Evolutionary conservation across 2,113 vertebrate species (phyloP).

Genomic region (Desmodus rotundus): DNA sequence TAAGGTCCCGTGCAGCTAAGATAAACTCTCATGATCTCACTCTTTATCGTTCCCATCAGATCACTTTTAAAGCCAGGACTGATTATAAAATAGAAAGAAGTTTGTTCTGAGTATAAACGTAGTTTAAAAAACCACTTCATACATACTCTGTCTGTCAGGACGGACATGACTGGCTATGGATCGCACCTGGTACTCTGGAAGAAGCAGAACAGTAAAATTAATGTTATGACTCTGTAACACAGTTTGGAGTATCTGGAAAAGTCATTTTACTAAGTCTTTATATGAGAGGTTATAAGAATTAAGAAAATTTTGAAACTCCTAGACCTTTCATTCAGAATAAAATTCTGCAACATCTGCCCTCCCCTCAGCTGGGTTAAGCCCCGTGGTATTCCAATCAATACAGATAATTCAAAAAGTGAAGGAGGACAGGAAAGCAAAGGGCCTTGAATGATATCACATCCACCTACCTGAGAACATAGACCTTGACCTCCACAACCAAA

Average conservation of each 20-base stretch:
- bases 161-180: constrained; percentile 96
- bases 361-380: neutral
- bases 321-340: neutral
- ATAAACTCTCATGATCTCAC: neutral
- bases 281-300: neutral
- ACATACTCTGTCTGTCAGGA: constrained; percentile 98
- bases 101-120: constrained; percentile 20
- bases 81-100: neutral
- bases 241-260: neutral
- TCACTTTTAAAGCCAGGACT: neutral
- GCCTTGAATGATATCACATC: neutral
- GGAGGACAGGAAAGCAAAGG: neutral
- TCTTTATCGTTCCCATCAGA: neutral
- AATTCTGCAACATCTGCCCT: neutral
- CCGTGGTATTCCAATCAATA: neutral
- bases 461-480: neutral
- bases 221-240: neutral
- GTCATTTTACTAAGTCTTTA: neutral
- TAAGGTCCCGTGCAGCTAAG: neutral
- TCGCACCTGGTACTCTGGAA: constrained; percentile 96
- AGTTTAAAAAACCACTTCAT: constrained; percentile 33
- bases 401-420: neutral
- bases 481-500: neutral
- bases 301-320: constrained; percentile 15
- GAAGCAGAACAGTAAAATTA: constrained; percentile 48